Conservation (phyloP, 2,888 invertebrate species). For the Drosophila falleni region DNA sequence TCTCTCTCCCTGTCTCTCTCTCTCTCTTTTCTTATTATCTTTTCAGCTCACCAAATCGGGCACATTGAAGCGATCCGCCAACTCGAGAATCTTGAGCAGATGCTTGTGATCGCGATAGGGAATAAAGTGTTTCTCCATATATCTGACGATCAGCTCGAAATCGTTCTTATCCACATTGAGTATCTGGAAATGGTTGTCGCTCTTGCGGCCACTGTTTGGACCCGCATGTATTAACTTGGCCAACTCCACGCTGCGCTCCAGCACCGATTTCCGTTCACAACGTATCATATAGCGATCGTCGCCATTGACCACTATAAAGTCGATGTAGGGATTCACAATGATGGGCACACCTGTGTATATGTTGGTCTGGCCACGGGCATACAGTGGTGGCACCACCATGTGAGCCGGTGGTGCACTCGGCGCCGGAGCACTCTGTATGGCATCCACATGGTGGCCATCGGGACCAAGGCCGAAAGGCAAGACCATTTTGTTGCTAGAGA, state of each 20-base stretch:
- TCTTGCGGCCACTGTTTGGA: conserved; percentile 84
- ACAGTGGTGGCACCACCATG: conserved; percentile 51
- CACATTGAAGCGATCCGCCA: conserved; percentile 85
- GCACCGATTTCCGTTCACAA: conserved; percentile 83
- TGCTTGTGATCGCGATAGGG: conserved; percentile 85
- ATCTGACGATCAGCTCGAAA: conserved; percentile 84
- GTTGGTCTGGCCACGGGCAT: conserved; percentile 75
- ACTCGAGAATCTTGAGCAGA: conserved; percentile 84
- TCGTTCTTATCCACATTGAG: conserved; percentile 84
- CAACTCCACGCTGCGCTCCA: conserved; percentile 84
- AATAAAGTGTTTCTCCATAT: conserved; percentile 85
- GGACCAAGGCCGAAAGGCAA: conserved; percentile 84
- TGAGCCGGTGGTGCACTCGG: conserved; percentile 84
- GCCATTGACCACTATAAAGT: conserved; percentile 85
- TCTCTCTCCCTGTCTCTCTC: not conserved
- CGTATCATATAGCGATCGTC: conserved; percentile 85
- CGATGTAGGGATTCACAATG: conserved; percentile 84
- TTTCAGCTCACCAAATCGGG: conserved; percentile 83
- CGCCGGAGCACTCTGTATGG: conserved; percentile 70
- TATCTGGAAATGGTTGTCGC: conserved; percentile 85
- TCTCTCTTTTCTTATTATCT: not conserved
- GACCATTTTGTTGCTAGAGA: conserved; percentile 76
- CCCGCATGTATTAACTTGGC: conserved; percentile 85
- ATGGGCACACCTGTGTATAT: conserved; percentile 82
- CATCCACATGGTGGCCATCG: conserved; percentile 82